Evolutionary conservation across 2,888 invertebrate species (phyloP).

Genomic region (Coremacera marginata): DNA sequence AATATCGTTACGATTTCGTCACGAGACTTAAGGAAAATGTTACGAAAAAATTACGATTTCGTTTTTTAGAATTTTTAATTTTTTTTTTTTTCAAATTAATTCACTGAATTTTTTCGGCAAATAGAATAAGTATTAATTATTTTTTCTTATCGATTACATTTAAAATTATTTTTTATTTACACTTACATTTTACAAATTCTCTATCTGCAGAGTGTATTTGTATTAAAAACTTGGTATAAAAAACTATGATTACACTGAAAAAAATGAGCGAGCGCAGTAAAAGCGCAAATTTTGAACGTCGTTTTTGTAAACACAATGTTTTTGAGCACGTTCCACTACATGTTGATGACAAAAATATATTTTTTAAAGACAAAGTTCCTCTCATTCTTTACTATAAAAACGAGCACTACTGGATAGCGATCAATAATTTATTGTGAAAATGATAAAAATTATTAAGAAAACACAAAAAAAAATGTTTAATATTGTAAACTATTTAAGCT

Average conservation of each 20-base stretch:
- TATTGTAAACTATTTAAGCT: neutral
- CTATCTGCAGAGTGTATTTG: neutral
- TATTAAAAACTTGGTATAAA: slow-evolving; percentile 23
- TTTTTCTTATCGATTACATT: neutral
- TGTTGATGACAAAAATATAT: neutral
- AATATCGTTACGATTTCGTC: no score
- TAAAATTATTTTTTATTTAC: neutral
- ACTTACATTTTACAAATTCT: slow-evolving; percentile 13
- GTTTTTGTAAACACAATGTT: neutral
- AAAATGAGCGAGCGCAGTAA: slow-evolving; percentile 1
- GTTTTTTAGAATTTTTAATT: no score
- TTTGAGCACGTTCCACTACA: neutral
- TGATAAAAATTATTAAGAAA: neutral
- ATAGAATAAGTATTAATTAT: no score
- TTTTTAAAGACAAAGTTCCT: neutral
- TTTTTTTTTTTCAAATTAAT: no score
- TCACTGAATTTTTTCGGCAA: no score
- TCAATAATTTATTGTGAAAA: neutral
- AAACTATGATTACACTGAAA: slow-evolving; percentile 16
- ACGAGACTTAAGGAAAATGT: no score
- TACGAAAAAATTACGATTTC: no score
- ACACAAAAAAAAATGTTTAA: neutral
- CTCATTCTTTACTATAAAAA: neutral
- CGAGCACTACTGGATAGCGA: neutral
- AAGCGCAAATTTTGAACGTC: slow-evolving; percentile 14